These are phyloP conservation scores for Matsumyia berberina DNA, from an alignment of 2,888 invertebrate species.

Conservation along the genomic window DNA sequence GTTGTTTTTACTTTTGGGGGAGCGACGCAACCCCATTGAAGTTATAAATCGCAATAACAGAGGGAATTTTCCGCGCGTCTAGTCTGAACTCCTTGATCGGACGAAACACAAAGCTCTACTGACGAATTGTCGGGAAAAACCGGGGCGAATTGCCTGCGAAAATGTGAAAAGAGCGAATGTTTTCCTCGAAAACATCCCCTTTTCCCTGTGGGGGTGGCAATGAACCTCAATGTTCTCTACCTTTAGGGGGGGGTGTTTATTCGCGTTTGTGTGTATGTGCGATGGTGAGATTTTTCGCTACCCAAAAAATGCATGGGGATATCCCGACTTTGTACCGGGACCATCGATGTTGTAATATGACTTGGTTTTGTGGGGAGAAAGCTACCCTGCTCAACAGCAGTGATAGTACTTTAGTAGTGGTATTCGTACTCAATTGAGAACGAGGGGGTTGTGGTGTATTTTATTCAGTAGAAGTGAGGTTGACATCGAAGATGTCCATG, in stretches of 20 bases:
- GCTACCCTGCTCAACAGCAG: slow-evolving; percentile 1
- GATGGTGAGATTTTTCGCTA: slow-evolving; percentile 52
- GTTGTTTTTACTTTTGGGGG: slow-evolving; percentile 16
- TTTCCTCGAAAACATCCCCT: slow-evolving; percentile 50
- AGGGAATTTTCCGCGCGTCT: slow-evolving; percentile 61
- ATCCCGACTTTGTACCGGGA: slow-evolving; percentile 59
- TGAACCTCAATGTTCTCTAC: slow-evolving; percentile 43
- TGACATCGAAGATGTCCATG: too few species aligned
- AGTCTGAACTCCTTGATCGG: slow-evolving; percentile 59
- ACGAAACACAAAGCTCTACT: slow-evolving; percentile 74
- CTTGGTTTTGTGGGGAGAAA: slow-evolving; percentile 21
- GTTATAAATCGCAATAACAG: slow-evolving; percentile 40
- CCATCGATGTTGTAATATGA: slow-evolving; percentile 12
- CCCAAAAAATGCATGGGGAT: slow-evolving; percentile 41
- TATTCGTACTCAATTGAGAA: neutral
- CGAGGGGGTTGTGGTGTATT: too few species aligned
- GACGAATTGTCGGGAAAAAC: slow-evolving; percentile 64
- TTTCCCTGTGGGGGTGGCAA: slow-evolving; percentile 68
- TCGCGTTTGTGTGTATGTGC: slow-evolving; percentile 1
- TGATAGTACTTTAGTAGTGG: slow-evolving; percentile 34
- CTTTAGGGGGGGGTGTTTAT: slow-evolving; percentile 25
- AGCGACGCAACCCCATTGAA: neutral
- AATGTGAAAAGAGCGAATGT: slow-evolving; percentile 60
- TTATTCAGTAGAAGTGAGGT: too few species aligned
- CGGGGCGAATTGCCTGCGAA: slow-evolving; percentile 71